Percentiles rank a stretch among this genome's conserved stretches.
Evolutionary conservation across 2,797 vertebrate species (phyloP).

Genomic region (Mus caroli): DNA sequence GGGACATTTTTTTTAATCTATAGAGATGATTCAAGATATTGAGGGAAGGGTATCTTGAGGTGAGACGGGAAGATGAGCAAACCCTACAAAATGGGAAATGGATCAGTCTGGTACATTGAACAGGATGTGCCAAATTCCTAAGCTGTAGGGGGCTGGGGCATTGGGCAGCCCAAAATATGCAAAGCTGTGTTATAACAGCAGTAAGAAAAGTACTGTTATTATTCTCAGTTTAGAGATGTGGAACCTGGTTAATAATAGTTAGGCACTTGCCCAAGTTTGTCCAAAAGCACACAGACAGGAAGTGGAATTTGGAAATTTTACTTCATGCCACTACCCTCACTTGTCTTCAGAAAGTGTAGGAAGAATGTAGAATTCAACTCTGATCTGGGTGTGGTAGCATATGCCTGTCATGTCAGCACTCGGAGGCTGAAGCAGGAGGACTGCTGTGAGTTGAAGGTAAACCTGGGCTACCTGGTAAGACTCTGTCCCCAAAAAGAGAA

Average conservation of each 20-base stretch:
- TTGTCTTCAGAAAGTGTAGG: background rate
- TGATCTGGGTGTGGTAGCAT: background rate
- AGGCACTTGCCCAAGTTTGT: background rate
- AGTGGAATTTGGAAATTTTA: background rate
- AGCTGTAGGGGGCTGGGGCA: too few relatives aligned
- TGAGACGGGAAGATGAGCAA: background rate
- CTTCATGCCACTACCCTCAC: background rate
- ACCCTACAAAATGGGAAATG: background rate
- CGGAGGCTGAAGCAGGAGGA: background rate
- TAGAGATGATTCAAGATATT: background rate
- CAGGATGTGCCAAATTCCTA: background rate
- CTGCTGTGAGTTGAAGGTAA: background rate
- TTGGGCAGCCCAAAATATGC: background rate
- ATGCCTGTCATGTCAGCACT: background rate
- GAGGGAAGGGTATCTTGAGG: background rate
- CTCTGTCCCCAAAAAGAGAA: background rate
- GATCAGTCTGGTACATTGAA: background rate
- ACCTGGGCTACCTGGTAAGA: background rate
- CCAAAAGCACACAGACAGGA: background rate
- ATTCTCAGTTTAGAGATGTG: background rate
- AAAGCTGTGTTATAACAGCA: background rate
- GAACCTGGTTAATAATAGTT: background rate
- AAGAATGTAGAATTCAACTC: background rate
- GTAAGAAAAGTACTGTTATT: background rate
- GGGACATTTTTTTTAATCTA: background rate